Evolutionary conservation across 2,113 vertebrate species (phyloP).

Genomic region (Prietella phreatophila): DNA sequence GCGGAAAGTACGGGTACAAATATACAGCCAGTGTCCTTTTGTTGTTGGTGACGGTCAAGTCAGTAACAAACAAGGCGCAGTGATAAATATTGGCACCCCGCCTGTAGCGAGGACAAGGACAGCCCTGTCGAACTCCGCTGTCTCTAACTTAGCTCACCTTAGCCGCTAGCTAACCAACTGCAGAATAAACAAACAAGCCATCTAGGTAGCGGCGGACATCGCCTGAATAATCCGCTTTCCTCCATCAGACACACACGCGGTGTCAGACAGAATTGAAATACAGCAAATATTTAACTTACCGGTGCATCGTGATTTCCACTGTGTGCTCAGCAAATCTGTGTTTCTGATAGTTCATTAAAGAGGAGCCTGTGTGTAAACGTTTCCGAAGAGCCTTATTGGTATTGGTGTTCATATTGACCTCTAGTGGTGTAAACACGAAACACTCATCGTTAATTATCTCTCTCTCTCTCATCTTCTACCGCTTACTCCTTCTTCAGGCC

Average conservation of each 20-base stretch:
- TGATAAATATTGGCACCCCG: neutral
- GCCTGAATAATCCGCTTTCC: neutral
- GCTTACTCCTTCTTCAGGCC: no score
- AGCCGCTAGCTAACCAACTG: constrained; percentile 22
- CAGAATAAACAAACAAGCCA: constrained; percentile 4
- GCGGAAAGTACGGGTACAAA: neutral
- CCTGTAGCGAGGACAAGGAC: neutral
- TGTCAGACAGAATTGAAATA: neutral
- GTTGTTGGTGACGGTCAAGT: neutral
- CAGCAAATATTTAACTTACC: neutral
- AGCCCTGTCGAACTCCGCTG: neutral
- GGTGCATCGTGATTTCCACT: neutral
- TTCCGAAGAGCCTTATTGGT: neutral
- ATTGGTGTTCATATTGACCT: constrained; percentile 6
- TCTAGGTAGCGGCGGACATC: neutral
- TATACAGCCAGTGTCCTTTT: neutral
- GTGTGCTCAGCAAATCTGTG: neutral
- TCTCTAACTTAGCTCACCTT: neutral
- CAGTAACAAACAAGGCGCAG: neutral
- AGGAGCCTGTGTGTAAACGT: neutral
- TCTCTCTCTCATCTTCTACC: no score
- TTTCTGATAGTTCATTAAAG: neutral
- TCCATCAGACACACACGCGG: neutral
- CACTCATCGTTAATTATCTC: no score
- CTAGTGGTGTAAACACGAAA: constrained; percentile 23